Conservation (phyloP, 1,140 invertebrate species). For the Lepidurus arcticus region DNA sequence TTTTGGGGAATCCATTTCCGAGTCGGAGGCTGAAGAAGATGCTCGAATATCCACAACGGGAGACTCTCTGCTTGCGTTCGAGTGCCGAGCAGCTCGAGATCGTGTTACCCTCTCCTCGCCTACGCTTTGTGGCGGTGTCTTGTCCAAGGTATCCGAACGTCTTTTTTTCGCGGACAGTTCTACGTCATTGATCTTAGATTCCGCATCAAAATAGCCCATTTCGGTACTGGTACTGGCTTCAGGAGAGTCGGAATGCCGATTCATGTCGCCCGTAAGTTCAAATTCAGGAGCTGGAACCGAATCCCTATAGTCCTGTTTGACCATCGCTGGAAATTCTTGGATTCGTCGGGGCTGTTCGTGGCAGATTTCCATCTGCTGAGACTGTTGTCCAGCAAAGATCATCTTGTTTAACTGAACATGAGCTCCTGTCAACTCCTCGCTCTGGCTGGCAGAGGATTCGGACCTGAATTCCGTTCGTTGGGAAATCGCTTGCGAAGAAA, state of each 20-base stretch:
- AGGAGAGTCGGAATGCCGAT: neutral
- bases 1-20: neutral
- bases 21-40: neutral
- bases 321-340: neutral
- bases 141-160: neutral
- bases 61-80: neutral
- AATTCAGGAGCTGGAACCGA: neutral
- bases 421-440: neutral
- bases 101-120: neutral
- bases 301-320: too few species aligned
- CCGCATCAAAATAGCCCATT: slow-evolving; percentile 22
- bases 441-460: neutral
- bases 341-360: neutral
- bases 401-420: neutral
- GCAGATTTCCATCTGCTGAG: neutral
- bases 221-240: neutral
- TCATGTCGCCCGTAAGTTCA: neutral
- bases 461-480: neutral
- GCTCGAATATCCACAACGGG: neutral
- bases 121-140: neutral
- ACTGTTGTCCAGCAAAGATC: neutral
- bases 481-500: neutral
- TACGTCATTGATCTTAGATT: neutral
- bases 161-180: neutral
- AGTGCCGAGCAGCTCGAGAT: neutral